Conservation (phyloP, 2,797 vertebrate genomes). For the Anomalospiza imberbis region DNA sequence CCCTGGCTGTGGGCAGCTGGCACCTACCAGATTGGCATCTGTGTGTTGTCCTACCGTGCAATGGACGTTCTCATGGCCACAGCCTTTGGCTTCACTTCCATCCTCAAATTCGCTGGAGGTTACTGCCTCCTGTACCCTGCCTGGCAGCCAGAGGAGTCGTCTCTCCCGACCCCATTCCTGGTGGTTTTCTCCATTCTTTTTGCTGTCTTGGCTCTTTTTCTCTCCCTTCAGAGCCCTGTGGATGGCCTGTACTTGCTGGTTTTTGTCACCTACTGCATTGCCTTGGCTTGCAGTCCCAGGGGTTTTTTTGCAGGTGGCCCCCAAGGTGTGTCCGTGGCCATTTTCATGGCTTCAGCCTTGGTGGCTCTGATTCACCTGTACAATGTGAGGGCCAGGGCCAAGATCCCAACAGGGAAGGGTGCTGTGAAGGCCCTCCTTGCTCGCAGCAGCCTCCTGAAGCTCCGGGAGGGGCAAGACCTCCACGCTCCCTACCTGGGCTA, state of each 20-base stretch:
- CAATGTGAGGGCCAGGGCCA: constrained; percentile 64
- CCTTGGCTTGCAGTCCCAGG: constrained; percentile 76
- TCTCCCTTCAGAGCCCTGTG: constrained; percentile 72
- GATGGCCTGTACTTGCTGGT: constrained; percentile 82
- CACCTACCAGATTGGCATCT: constrained; percentile 79
- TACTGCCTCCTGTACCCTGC: constrained; percentile 75
- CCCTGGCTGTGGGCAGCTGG: constrained; percentile 88
- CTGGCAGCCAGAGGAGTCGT: constrained; percentile 57
- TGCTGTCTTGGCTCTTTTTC: constrained; percentile 77
- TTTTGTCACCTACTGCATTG: constrained; percentile 80
- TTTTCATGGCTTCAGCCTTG: constrained; percentile 77
- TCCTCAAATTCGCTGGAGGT: constrained; percentile 81
- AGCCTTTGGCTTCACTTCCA: constrained; percentile 80
- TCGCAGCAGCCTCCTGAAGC: constrained; percentile 60
- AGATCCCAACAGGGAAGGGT: constrained; percentile 71
- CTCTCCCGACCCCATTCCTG: constrained; percentile 75
- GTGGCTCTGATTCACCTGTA: constrained; percentile 77
- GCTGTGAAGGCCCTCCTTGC: constrained; percentile 67
- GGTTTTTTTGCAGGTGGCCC: constrained; percentile 81
- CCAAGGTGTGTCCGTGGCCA: constrained; percentile 81
- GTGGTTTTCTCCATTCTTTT: constrained; percentile 83
- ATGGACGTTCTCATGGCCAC: constrained; percentile 79
- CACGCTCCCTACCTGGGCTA: constrained; percentile 82
- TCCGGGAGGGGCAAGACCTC: constrained; percentile 73
- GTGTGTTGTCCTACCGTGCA: constrained; percentile 78